Conservation (phyloP, 2,113 vertebrate genomes). For the Capricornis sumatraensis region DNA sequence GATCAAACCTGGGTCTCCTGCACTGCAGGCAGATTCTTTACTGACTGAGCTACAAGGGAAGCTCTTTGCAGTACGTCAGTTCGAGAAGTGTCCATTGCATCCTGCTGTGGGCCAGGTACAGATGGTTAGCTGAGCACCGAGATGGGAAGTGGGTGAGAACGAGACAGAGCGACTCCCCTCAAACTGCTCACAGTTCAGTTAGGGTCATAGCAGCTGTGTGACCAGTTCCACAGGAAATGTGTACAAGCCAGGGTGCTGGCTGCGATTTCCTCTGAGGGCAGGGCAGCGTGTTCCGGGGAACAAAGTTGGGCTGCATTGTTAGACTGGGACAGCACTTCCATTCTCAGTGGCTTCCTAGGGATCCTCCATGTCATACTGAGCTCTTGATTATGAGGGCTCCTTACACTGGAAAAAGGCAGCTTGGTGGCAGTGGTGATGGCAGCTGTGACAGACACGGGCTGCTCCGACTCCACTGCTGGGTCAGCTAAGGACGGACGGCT, state of each 20-base stretch:
- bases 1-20: neutral
- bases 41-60: neutral
- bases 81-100: fast-evolving
- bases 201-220: neutral
- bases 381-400: neutral
- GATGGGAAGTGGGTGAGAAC: neutral
- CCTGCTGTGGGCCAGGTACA: neutral
- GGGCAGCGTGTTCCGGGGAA: fast-evolving
- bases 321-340: fast-evolving
- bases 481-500: neutral
- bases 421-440: neutral
- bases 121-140: neutral
- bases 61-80: neutral
- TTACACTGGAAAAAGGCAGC: neutral
- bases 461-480: neutral
- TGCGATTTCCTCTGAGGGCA: neutral
- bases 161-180: neutral
- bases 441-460: neutral
- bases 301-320: fast-evolving
- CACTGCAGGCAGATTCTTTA: neutral
- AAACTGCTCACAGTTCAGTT: too few species aligned
- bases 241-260: neutral
- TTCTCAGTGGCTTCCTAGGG: neutral
- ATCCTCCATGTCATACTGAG: neutral
- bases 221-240: neutral